A percentile compares a stretch with the other conserved stretches of the same genome.
phyloP scores from a whole-genome alignment of 2,888 invertebrate species.

The Protophormia terraenovae region DNA sequence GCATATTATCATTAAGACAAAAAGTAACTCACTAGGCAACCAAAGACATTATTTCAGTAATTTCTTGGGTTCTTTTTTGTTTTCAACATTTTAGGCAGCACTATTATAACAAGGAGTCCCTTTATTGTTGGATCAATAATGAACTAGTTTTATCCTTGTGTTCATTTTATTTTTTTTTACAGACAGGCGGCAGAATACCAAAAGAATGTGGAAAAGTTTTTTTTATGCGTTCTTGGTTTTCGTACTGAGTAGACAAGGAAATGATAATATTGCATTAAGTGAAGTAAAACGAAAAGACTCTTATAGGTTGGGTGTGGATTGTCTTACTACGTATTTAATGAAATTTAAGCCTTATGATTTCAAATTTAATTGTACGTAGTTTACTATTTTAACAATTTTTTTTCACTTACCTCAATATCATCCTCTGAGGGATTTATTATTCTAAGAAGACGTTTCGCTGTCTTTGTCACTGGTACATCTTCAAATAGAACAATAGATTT shows the following conservation, averaged over 20 bases:
- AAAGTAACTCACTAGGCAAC: slow-evolving; percentile 33
- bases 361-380: no score
- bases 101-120: not conserved
- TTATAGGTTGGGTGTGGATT: no score
- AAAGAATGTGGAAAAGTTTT: not conserved
- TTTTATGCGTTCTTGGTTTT: not conserved
- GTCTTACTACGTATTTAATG: no score
- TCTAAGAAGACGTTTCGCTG: slow-evolving; percentile 83
- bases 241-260: not conserved
- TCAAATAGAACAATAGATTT: slow-evolving; percentile 87
- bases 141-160: not conserved
- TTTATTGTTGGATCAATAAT: slow-evolving; percentile 42
- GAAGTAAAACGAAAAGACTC: not conserved
- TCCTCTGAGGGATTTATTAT: slow-evolving; percentile 84
- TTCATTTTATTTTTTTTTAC: not conserved
- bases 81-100: not conserved
- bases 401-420: slow-evolving; percentile 80
- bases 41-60: not conserved
- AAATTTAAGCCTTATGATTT: no score
- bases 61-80: not conserved
- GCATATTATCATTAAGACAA: not conserved
- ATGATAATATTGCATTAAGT: not conserved
- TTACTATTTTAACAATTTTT: no score
- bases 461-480: slow-evolving; percentile 84
- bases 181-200: not conserved